A percentile compares a stretch with the other conserved stretches of the same genome.
These are phyloP conservation scores for Pachliopta kotzebuea DNA, from an alignment of 2,888 invertebrate species.

Conservation along the genomic window DNA sequence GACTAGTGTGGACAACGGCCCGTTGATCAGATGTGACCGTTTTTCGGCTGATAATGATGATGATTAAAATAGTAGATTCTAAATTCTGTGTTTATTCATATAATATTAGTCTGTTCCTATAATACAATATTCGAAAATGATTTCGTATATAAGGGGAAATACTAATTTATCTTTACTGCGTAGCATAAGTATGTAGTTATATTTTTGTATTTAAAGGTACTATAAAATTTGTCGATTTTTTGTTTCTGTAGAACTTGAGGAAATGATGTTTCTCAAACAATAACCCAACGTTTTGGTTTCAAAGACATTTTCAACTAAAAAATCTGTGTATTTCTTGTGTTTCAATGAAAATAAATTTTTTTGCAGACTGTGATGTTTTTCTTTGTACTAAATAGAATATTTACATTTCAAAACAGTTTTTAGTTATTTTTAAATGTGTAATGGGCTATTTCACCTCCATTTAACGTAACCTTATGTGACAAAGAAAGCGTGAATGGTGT, in stretches of 20 bases:
- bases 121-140: slow-evolving; percentile 41
- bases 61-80: not conserved
- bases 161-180: slow-evolving; percentile 59
- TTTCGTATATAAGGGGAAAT: slow-evolving; percentile 48
- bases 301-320: slow-evolving; percentile 43
- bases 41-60: no score
- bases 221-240: slow-evolving; percentile 38
- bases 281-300: slow-evolving; percentile 25
- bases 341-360: slow-evolving; percentile 70
- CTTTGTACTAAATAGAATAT: slow-evolving; percentile 40
- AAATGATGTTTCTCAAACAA: slow-evolving; percentile 8
- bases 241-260: slow-evolving; percentile 22
- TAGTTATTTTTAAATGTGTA: no score
- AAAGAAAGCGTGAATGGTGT: no score
- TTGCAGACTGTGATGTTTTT: slow-evolving; percentile 58
- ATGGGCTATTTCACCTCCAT: no score
- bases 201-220: slow-evolving; percentile 70
- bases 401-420: not conserved
- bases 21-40: no score
- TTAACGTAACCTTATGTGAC: no score
- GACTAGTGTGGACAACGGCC: no score
- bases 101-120: slow-evolving; percentile 60
- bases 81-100: slow-evolving; percentile 36
- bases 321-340: slow-evolving; percentile 47
- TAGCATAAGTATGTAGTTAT: slow-evolving; percentile 65